Percentiles rank a stretch among this genome's conserved stretches.
Conservation (phyloP, 1,140 invertebrate species). For the Sitodiplosis mosellana region DNA sequence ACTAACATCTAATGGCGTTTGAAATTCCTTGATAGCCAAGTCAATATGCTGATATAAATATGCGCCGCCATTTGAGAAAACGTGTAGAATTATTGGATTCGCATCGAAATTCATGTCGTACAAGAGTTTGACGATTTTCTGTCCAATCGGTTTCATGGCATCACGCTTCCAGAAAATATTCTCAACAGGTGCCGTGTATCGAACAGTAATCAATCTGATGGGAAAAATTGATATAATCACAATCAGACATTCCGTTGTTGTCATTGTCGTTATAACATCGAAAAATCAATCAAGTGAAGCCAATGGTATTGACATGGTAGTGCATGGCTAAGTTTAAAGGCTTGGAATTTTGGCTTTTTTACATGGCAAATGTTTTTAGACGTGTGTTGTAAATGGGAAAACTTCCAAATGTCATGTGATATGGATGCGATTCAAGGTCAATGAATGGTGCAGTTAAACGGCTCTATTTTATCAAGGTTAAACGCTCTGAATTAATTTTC, state of each 20-base stretch:
- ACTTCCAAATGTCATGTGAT: too few relatives aligned
- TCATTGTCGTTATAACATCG: not conserved
- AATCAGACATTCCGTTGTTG: not conserved
- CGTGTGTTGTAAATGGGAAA: too few relatives aligned
- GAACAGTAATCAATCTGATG: slow-evolving; percentile 47
- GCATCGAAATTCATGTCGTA: slow-evolving; percentile 43
- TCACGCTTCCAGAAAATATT: slow-evolving; percentile 41
- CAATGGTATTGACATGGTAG: not conserved
- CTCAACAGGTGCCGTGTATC: slow-evolving; percentile 50
- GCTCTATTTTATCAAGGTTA: not conserved
- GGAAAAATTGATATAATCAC: too few relatives aligned
- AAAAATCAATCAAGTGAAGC: not conserved
- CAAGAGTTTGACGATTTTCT: slow-evolving; percentile 45
- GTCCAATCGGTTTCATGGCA: slow-evolving; percentile 38
- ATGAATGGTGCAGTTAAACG: not conserved
- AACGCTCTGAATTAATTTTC: not conserved
- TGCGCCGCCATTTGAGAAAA: slow-evolving; percentile 64
- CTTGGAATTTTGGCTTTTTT: too few relatives aligned
- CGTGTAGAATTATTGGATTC: slow-evolving; percentile 57
- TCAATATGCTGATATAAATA: slow-evolving; percentile 46
- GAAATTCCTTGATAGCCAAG: slow-evolving; percentile 30
- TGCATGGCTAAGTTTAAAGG: too few relatives aligned
- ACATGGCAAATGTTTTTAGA: too few relatives aligned
- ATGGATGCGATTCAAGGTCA: too few relatives aligned
- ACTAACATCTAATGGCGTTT: slow-evolving; percentile 27